Evolutionary conservation across 2,888 invertebrate genomes (phyloP).

Genomic region (Andrena haemorrhoa): DNA sequence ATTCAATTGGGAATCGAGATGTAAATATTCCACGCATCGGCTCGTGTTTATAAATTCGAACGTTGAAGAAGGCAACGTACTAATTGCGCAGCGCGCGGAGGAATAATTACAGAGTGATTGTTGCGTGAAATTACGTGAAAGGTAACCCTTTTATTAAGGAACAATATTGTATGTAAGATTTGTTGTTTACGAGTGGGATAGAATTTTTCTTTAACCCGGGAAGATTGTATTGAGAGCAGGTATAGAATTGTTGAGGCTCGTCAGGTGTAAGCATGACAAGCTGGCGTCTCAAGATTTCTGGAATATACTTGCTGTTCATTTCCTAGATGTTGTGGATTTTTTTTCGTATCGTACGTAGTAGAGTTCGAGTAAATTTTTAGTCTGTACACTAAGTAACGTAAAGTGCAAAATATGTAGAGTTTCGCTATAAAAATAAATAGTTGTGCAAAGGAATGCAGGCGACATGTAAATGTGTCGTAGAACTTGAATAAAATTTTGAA

Average conservation of each 20-base stretch:
- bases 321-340: too few relatives aligned
- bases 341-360: too few relatives aligned
- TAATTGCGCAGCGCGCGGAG: constrained; percentile 25
- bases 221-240: not conserved
- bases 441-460: not conserved
- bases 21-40: not conserved
- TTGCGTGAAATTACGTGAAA: constrained; percentile 28
- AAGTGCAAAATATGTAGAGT: not conserved
- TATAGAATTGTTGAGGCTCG: not conserved
- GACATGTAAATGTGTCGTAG: too few relatives aligned
- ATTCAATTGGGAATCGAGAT: not conserved
- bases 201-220: not conserved
- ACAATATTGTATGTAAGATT: not conserved
- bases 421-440: not conserved
- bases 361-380: not conserved
- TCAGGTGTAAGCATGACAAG: not conserved
- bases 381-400: not conserved
- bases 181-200: constrained; percentile 5
- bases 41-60: not conserved
- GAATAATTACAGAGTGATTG: constrained; percentile 22
- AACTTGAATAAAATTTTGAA: too few relatives aligned
- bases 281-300: not conserved
- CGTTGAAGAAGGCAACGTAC: not conserved
- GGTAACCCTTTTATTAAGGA: constrained; percentile 29
- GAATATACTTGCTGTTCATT: not conserved